Percentiles rank a stretch among this genome's conserved stretches.
Conservation (phyloP, 2,113 vertebrate genomes). For the Cololabis saira region DNA sequence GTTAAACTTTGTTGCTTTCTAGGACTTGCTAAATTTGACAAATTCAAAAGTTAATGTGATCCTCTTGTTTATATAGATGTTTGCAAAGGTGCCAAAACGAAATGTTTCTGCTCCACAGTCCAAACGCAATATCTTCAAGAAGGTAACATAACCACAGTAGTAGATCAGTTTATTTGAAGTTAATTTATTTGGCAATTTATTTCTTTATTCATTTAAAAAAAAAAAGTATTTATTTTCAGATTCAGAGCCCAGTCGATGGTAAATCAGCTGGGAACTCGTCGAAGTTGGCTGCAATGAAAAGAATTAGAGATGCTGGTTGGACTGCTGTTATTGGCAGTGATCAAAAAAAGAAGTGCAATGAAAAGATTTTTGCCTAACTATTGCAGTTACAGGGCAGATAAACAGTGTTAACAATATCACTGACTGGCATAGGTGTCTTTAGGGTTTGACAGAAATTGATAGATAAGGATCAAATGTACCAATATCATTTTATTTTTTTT, state of each 20-base stretch:
- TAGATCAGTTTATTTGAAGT: neutral
- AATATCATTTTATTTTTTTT: neutral
- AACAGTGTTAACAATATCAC: neutral
- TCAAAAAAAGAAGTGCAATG: constrained; percentile 86
- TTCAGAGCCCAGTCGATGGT: constrained; percentile 59
- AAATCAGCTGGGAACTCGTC: constrained; percentile 81
- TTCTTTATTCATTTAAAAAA: neutral
- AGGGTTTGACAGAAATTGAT: neutral
- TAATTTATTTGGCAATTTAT: neutral
- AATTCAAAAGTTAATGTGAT: neutral
- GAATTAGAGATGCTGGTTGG: constrained; percentile 89
- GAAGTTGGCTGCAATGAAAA: constrained; percentile 85
- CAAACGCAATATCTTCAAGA: constrained; percentile 34
- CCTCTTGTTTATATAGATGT: constrained; percentile 50
- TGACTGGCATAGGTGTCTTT: neutral
- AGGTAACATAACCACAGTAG: constrained; percentile 44
- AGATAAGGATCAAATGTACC: neutral
- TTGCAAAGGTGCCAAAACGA: constrained; percentile 18
- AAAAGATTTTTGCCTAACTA: constrained; percentile 82
- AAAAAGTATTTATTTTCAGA: constrained; percentile 36
- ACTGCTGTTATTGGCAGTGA: constrained; percentile 83
- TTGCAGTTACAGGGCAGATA: neutral
- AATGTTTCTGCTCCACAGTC: neutral
- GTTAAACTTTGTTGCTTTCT: neutral
- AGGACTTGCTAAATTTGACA: neutral